Conservation (phyloP, 1,140 invertebrate genomes). For the Magallana ariakensis region DNA sequence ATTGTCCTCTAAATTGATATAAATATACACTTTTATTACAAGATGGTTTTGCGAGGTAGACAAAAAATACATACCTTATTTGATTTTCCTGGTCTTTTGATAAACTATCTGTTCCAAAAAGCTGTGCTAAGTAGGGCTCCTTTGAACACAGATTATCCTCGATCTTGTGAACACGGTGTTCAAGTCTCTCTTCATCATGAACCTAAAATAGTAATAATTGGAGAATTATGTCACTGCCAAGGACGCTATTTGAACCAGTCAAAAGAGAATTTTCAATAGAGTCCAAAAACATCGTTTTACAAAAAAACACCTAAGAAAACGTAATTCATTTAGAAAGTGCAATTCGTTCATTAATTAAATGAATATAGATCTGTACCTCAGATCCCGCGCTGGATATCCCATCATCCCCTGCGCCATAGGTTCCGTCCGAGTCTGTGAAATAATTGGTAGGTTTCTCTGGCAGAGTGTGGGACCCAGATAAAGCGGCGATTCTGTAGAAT, state of each 20-base stretch:
- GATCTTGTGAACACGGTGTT: slow-evolving; percentile 73
- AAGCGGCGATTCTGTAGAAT: slow-evolving; percentile 77
- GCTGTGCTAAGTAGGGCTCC: slow-evolving; percentile 75
- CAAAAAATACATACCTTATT: slow-evolving; percentile 62
- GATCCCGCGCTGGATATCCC: slow-evolving; percentile 75
- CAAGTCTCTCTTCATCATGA: slow-evolving; percentile 65
- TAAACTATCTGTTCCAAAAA: slow-evolving; percentile 69
- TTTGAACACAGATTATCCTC: slow-evolving; percentile 74
- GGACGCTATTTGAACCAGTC: no score
- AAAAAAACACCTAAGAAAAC: no score
- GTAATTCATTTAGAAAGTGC: no score
- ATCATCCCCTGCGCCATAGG: slow-evolving; percentile 73
- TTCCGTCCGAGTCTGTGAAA: slow-evolving; percentile 75
- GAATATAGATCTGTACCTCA: slow-evolving; percentile 63
- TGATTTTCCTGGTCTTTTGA: slow-evolving; percentile 75
- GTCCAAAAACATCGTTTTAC: no score
- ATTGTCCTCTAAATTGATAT: no score
- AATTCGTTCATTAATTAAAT: no score
- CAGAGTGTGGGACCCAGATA: slow-evolving; percentile 74
- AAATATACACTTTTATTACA: no score
- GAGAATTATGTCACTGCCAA: no score
- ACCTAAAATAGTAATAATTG: not conserved
- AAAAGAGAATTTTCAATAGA: no score
- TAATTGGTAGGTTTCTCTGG: slow-evolving; percentile 76
- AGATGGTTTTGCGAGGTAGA: no score